Evolutionary conservation across 1,140 invertebrate species (phyloP), one percentile per base, ranked within the genome.

Genomic region (Cryptotermes secundus): DNA sequence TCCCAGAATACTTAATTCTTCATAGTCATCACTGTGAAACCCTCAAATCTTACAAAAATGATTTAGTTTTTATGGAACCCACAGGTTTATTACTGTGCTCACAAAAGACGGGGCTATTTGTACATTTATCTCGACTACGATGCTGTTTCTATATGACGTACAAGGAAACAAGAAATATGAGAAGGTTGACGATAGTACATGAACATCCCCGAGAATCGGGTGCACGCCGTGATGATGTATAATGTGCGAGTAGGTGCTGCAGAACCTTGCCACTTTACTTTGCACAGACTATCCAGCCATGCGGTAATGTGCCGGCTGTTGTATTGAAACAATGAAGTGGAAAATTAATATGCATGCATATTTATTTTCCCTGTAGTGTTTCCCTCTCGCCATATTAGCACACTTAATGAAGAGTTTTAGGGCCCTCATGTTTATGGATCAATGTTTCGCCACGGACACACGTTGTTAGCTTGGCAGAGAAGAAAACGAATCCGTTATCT

Each of bases 331-430:
- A 72, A n/a, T 72, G 59, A 72, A 72, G 26, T 31, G 59, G 19
- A 72, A 72, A 31, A 72, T 72, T 72, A 72, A 72, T 72, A n/a
- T n/a, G 26, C 59, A 72, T 72, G 59, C n/a, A 72, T 72, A 72
- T 72, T 72, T 72, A 72, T 72, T 72, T 72, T 72, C 59, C 59
- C 26, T 72, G n/a, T 16, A 72, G 59, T 72, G 59, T 31, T 59
- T 19, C 22, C 53, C 53, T 59, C 3, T 9, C 53, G n/a, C 3
- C 59, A 72, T n/a, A 72, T 72, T 72, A 72, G 7, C 59, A 72
- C 59, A 2, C 59, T 31, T 72, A 31, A 72, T 26, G 59, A 72
- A n/a, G 26, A 31, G n/a, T 72, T 26, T 14, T n/a, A 14, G 26
- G 12, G n/a, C 59, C 6, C 59, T 65, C 59, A 65, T 65, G 59